Percentiles rank a stretch among this genome's conserved stretches.
phyloP scores from a whole-genome alignment of 1,140 invertebrate species.

The Aporrectodea caliginosa region DNA sequence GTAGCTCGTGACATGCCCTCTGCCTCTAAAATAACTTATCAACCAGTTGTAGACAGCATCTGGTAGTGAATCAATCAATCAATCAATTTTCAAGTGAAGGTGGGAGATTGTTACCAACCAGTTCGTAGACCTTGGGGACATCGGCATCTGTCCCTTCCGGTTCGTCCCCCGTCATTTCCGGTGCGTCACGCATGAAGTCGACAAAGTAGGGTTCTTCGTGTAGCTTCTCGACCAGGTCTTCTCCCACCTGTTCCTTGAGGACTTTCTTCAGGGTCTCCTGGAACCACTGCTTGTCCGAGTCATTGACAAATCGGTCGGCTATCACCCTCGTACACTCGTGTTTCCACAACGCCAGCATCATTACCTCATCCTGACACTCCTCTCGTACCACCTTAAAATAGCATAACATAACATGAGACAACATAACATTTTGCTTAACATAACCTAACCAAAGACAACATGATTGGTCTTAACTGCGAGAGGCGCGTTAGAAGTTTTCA shows the following conservation, averaged over 20 bases:
- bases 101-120: no score
- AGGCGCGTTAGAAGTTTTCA: no score
- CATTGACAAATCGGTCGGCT: conserved; percentile 52
- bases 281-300: conserved; percentile 52
- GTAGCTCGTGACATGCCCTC: no score
- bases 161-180: conserved; percentile 94
- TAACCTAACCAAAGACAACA: no score
- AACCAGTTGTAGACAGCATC: no score
- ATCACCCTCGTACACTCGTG: conserved; percentile 55
- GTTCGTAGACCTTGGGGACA: conserved; percentile 89
- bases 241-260: conserved; percentile 45
- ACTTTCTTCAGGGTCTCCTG: conserved; percentile 50
- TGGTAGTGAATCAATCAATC: no score
- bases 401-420: no score
- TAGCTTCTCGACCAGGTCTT: conserved; percentile 19
- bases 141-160: conserved; percentile 82
- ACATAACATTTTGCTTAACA: no score
- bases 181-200: conserved; percentile 72
- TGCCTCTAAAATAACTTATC: no score
- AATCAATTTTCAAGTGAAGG: no score
- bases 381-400: neutral
- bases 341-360: conserved; percentile 53
- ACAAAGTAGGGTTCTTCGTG: conserved; percentile 42
- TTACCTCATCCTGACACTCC: conserved; percentile 40
- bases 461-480: no score